phyloP scores from a whole-genome alignment of 1,140 invertebrate genomes.

The Bacillus rossius region DNA sequence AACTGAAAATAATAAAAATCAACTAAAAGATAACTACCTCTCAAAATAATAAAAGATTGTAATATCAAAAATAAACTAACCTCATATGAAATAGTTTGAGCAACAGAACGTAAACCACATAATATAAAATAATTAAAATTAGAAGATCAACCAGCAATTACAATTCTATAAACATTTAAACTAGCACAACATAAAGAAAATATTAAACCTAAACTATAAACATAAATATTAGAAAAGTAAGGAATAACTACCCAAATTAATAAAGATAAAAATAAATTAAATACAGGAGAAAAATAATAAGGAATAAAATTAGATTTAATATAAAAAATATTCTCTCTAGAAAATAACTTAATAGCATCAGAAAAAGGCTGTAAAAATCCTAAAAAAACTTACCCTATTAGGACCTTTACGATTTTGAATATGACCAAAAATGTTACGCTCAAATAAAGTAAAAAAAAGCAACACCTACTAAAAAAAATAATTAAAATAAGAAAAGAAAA shows the following conservation, averaged over 20 bases:
- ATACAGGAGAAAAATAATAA: slow-evolving; percentile 52
- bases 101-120: too few species aligned
- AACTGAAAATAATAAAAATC: slow-evolving; percentile 48
- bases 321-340: slow-evolving; percentile 48
- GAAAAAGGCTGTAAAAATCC: slow-evolving; percentile 58
- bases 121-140: too few species aligned
- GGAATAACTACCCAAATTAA: slow-evolving; percentile 48
- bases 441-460: slow-evolving; percentile 61
- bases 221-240: slow-evolving; percentile 39
- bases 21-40: too few species aligned
- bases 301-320: slow-evolving; percentile 44
- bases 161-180: too few species aligned
- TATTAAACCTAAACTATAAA: slow-evolving; percentile 36
- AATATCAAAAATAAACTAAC: too few species aligned
- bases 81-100: too few species aligned
- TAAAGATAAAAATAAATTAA: slow-evolving; percentile 49
- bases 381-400: slow-evolving; percentile 54
- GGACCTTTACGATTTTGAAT: slow-evolving; percentile 65
- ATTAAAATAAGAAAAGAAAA: slow-evolving; percentile 44
- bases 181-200: too few species aligned
- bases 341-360: slow-evolving; percentile 62
- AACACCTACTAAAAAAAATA: slow-evolving; percentile 51
- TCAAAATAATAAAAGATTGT: too few species aligned
- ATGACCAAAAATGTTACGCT: slow-evolving; percentile 59
- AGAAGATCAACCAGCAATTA: slow-evolving; percentile 55